Percentiles rank a stretch among this genome's conserved stretches.
Conservation (phyloP, 2,797 vertebrate species). For the Muscicapa comitata region DNA sequence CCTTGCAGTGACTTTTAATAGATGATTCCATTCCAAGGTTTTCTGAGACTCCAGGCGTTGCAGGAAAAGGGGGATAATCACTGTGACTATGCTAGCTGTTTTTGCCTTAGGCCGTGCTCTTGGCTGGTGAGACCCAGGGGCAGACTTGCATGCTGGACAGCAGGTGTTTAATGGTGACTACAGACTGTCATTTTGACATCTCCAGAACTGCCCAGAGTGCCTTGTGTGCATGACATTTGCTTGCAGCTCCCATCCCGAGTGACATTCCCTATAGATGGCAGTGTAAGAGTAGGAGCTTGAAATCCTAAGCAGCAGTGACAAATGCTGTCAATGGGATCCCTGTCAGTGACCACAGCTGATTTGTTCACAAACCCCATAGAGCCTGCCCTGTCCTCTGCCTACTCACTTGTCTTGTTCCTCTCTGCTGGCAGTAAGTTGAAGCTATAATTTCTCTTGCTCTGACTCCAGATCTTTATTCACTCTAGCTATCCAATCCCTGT, state of each 20-base stretch:
- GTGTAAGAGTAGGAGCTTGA: neutral
- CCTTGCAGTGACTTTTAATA: neutral
- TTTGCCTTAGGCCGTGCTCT: neutral
- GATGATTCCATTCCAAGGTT: neutral
- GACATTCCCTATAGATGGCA: neutral
- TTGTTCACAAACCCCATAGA: neutral
- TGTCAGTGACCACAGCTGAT: neutral
- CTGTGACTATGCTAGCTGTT: neutral
- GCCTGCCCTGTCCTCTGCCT: neutral
- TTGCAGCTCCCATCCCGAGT: rapidly evolving
- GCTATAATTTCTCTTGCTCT: neutral
- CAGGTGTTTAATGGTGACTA: neutral
- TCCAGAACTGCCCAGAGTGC: neutral
- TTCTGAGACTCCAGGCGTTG: neutral
- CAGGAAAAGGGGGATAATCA: neutral
- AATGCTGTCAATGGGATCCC: neutral
- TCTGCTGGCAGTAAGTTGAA: neutral
- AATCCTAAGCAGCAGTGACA: neutral
- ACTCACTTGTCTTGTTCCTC: neutral
- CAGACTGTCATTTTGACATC: neutral
- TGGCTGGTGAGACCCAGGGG: neutral
- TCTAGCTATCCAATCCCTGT: neutral
- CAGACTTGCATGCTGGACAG: neutral
- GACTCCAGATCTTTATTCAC: neutral
- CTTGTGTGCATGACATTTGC: rapidly evolving